Percentiles rank a stretch among this genome's conserved stretches.
Conservation (phyloP, 64 coral and sea anemone species). For the Exaiptasia diaphana region DNA sequence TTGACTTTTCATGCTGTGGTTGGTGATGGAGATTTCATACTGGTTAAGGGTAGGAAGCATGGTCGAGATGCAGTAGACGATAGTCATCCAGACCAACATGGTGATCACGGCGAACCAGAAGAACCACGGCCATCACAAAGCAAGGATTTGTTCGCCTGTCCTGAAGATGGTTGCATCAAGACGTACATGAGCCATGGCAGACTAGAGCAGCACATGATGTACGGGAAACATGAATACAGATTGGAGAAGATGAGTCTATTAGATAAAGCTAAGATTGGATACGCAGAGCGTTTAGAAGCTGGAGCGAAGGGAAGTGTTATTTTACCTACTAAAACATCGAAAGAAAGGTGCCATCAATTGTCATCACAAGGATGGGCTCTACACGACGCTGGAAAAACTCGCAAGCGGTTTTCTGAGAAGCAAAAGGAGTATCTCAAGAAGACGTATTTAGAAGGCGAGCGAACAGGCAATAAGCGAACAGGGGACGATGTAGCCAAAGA, state of each 20-base stretch:
- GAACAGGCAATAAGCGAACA: constrained; percentile 4
- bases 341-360: not conserved
- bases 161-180: constrained; percentile 49
- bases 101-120: too few species aligned
- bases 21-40: too few species aligned
- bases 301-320: not conserved
- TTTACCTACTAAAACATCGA: not conserved
- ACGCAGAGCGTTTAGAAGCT: constrained; percentile 44
- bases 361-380: not conserved
- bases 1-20: too few species aligned
- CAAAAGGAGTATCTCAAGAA: constrained; percentile 19
- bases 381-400: not conserved
- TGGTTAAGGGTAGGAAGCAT: too few species aligned
- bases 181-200: constrained; percentile 3
- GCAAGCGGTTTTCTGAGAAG: not conserved
- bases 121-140: not conserved
- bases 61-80: too few species aligned
- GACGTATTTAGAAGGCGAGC: constrained; percentile 1
- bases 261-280: constrained; percentile 38
- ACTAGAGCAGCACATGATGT: constrained; percentile 6
- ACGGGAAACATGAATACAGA: constrained; percentile 15
- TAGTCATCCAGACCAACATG: too few species aligned
- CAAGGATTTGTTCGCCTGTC: constrained; percentile 43
- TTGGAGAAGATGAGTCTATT: constrained; percentile 34
- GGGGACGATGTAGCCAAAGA: constrained; percentile 1